Percentiles rank a stretch among this genome's conserved stretches.
These are phyloP conservation scores for Cetonia aurata DNA, from an alignment of 2,888 invertebrate species.

Conservation along the genomic window DNA sequence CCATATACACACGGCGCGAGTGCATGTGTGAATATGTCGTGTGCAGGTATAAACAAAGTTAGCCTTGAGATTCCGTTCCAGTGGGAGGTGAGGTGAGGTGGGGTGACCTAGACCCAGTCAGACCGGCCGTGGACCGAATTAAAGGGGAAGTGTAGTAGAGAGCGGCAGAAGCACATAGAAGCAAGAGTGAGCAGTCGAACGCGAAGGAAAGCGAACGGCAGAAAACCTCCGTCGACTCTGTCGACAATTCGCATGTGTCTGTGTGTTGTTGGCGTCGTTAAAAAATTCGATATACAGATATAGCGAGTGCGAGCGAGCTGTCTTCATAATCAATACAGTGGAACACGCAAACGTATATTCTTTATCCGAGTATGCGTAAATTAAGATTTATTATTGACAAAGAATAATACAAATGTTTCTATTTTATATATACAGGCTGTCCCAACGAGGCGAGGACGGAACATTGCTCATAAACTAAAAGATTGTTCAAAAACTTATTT, in stretches of 20 bases:
- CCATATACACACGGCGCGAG: background rate
- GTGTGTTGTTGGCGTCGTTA: too few relatives aligned
- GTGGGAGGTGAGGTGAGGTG: conserved; percentile 58
- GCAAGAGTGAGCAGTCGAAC: conserved; percentile 22
- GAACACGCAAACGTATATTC: too few relatives aligned
- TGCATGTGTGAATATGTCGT: conserved; percentile 41
- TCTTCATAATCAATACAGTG: too few relatives aligned
- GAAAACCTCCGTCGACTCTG: conserved; percentile 12
- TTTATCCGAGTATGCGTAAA: too few relatives aligned
- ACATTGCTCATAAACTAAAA: too few relatives aligned
- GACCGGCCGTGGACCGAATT: conserved; percentile 61
- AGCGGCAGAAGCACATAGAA: conserved; percentile 8
- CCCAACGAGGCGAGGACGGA: too few relatives aligned
- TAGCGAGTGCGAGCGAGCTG: too few relatives aligned
- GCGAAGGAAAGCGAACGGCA: conserved; percentile 25
- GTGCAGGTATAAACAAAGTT: conserved; percentile 63
- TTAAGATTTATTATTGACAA: too few relatives aligned
- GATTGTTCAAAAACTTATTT: too few relatives aligned
- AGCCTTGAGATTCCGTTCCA: conserved; percentile 64
- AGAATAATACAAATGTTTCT: too few relatives aligned
- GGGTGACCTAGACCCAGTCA: conserved; percentile 65
- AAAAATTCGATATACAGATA: too few relatives aligned
- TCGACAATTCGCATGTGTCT: conserved; percentile 3
- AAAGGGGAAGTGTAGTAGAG: conserved; percentile 60
- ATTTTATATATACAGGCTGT: too few relatives aligned